phyloP scores from a whole-genome alignment of 2,113 vertebrate genomes.

The Perognathus longimembris region DNA sequence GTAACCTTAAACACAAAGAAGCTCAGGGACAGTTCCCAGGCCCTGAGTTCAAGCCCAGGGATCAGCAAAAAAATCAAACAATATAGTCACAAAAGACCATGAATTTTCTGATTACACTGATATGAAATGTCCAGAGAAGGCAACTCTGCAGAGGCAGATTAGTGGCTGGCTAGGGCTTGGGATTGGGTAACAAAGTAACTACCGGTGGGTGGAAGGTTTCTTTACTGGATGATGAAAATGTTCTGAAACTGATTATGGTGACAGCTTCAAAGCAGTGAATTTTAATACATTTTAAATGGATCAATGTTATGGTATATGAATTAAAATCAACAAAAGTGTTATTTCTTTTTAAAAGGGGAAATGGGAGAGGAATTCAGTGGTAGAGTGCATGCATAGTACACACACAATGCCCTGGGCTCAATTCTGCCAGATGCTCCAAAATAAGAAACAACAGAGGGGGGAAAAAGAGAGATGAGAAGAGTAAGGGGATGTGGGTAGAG shows the following conservation, averaged over 20 bases:
- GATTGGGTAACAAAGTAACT: neutral
- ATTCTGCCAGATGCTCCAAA: neutral
- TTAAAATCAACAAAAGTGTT: conserved; percentile 45
- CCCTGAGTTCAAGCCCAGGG: too few relatives aligned
- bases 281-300: conserved; percentile 57
- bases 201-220: neutral
- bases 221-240: neutral
- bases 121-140: neutral
- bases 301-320: neutral
- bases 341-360: neutral
- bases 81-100: neutral
- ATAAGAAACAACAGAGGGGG: neutral
- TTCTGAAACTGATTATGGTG: neutral
- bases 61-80: neutral
- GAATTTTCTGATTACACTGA: neutral
- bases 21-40: too few relatives aligned
- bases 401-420: neutral
- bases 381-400: neutral
- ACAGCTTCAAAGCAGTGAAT: neutral
- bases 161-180: neutral
- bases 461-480: neutral
- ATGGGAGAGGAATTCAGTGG: neutral
- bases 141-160: neutral
- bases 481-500: neutral
- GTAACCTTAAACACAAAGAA: too few relatives aligned